Percentiles rank a stretch among this genome's conserved stretches.
These are phyloP conservation scores for Eretmochelys imbricata DNA, from an alignment of 2,113 vertebrate genomes.

Conservation along the genomic window DNA sequence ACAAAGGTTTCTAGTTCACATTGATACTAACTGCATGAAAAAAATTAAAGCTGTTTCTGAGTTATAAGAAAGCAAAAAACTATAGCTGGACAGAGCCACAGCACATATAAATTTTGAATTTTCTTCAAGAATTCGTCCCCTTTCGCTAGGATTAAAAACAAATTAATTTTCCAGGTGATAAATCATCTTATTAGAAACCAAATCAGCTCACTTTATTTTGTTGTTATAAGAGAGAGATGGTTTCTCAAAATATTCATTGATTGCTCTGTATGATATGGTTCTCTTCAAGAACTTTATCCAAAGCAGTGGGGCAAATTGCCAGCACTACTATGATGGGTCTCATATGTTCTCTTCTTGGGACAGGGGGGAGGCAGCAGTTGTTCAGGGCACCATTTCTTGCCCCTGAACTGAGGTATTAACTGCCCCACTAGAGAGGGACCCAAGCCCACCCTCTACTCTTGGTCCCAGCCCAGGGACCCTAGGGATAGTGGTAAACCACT, in stretches of 20 bases:
- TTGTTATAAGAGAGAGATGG: not conserved
- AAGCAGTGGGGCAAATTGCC: not conserved
- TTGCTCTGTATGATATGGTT: not conserved
- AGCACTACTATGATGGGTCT: too few species aligned
- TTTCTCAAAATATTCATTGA: not conserved
- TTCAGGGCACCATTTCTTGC: too few species aligned
- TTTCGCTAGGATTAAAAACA: not conserved
- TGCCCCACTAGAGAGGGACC: too few species aligned
- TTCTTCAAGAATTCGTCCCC: not conserved
- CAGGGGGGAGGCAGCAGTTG: too few species aligned
- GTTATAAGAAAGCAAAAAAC: not conserved
- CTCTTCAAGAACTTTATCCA: not conserved
- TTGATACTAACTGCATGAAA: not conserved
- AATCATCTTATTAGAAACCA: not conserved
- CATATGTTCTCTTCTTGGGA: too few species aligned
- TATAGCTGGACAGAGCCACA: not conserved
- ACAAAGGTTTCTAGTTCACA: not conserved
- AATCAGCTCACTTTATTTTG: not conserved
- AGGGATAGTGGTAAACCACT: too few species aligned
- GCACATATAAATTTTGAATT: not conserved
- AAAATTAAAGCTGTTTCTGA: not conserved
- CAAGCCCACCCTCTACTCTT: too few species aligned
- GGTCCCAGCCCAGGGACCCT: too few species aligned
- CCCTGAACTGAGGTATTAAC: too few species aligned
- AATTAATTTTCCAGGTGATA: not conserved